Base-by-base conservation (phyloP, 1,140 invertebrate genomes). In the Eumaeus atala region DNA sequence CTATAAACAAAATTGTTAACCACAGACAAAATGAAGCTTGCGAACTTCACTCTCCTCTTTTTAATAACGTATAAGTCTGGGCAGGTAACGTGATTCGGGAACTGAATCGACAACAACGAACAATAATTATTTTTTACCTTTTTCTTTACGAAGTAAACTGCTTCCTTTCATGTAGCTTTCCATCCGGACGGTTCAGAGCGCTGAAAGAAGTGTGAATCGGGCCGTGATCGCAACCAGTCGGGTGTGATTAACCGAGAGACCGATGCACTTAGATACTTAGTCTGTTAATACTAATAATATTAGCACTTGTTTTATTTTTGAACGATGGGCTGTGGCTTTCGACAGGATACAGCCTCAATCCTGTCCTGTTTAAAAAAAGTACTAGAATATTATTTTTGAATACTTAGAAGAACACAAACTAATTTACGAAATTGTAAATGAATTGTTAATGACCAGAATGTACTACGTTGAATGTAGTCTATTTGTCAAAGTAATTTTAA, bases 151-250 rank as follows among this genome's bases (percentile, higher is more conserved):
- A 74, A 71, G 79, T 79, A 76, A 73, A 66, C 61, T 67, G 70
- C 55, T 68, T 69, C 80, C 83, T 86, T 86, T 86, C 68, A 86
- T 86, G 83, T 84, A 65, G 66, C 67, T 78, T 84, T 84, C 82
- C 82, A 67, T 80, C 70, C 74, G 72, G 76, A 37, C 79, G 80
- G 70, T 67, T 79, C 71, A 64, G 61, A 67, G 63, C 66, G 67
- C 73, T 78, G 78, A 80, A 80, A 81, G 76, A 83, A 81, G 74
- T 79, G 80, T 79, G 71, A 84, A 80, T 53, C 77, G 66, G 73
- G 59, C 80, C 70, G 80, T 80, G 64, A 81, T 68, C 70, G 61
- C 55, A 64, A 61, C 66, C 74, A 77, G 62, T 81, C 78, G 77
- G 79, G 73, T 82, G 82, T 83, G 69, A 58, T 61, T 72, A 77